Conservation (phyloP, 2,113 vertebrate genomes). For the Conger conger region DNA sequence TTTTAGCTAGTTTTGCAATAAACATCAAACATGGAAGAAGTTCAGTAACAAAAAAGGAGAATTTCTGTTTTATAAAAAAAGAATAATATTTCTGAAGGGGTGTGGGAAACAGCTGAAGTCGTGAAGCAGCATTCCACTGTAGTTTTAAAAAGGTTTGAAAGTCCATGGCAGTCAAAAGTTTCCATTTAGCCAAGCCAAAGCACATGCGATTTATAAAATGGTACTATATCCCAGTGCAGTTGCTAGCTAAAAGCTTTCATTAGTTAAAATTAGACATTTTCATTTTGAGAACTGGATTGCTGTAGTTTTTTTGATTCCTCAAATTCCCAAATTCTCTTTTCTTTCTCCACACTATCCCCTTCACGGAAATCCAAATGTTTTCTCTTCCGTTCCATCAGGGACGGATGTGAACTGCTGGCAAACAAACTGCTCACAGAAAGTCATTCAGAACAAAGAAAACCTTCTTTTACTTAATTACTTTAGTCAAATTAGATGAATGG, state of each 20-base stretch:
- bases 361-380: background rate
- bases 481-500: slow-evolving; percentile 67
- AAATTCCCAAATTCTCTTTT: slow-evolving; percentile 21
- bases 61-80: slow-evolving; percentile 33
- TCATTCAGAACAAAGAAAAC: background rate
- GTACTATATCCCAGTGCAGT: slow-evolving; percentile 54
- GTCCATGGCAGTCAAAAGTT: slow-evolving; percentile 60
- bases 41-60: slow-evolving; percentile 27
- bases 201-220: slow-evolving; percentile 59
- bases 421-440: background rate
- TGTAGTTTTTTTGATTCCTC: slow-evolving; percentile 66
- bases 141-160: slow-evolving; percentile 47
- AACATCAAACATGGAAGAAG: slow-evolving; percentile 81
- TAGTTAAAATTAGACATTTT: slow-evolving; percentile 66
- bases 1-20: slow-evolving; percentile 79
- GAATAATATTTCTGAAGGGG: background rate
- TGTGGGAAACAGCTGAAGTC: slow-evolving; percentile 43
- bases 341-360: background rate
- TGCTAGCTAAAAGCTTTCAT: slow-evolving; percentile 70
- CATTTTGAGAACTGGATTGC: slow-evolving; percentile 61
- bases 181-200: slow-evolving; percentile 58
- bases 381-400: background rate
- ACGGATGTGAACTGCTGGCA: background rate
- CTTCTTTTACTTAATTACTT: slow-evolving; percentile 55
- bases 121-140: slow-evolving; percentile 65